Conservation (phyloP, 2,888 invertebrate species). For the Parnassius orleans region DNA sequence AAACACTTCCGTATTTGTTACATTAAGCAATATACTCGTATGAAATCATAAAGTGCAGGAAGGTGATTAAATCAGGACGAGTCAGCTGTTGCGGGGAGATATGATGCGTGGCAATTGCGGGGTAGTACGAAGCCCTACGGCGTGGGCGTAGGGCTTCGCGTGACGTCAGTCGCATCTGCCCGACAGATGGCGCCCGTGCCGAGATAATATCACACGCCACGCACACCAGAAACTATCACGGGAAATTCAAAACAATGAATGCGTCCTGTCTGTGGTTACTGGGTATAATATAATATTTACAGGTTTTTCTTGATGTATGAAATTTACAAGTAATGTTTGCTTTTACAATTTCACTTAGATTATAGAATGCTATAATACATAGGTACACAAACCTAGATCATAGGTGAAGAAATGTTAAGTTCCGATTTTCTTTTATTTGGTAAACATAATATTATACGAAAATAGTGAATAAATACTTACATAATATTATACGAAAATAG, state of each 20-base stretch:
- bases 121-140: constrained; percentile 60
- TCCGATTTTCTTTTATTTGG: too few relatives aligned
- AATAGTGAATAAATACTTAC: too few relatives aligned
- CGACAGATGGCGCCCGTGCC: constrained; percentile 67
- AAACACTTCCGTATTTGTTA: not conserved
- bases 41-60: constrained; percentile 44
- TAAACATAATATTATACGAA: too few relatives aligned
- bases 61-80: constrained; percentile 66
- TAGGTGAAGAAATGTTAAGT: too few relatives aligned
- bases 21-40: constrained; percentile 25
- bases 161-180: constrained; percentile 79
- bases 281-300: too few relatives aligned
- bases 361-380: too few relatives aligned
- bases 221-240: constrained; percentile 45
- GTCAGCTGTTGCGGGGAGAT: constrained; percentile 62
- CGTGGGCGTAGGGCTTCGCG: constrained; percentile 63
- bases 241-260: constrained; percentile 46
- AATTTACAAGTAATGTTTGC: too few relatives aligned
- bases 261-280: not conserved
- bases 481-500: too few relatives aligned
- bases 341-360: too few relatives aligned
- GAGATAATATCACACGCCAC: constrained; percentile 72
- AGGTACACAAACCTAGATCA: too few relatives aligned
- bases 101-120: constrained; percentile 40
- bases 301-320: too few relatives aligned